A percentile compares a stretch with the other conserved stretches of the same genome.
Conservation (phyloP, 1,140 invertebrate genomes). For the Tetramorium alpestre region DNA sequence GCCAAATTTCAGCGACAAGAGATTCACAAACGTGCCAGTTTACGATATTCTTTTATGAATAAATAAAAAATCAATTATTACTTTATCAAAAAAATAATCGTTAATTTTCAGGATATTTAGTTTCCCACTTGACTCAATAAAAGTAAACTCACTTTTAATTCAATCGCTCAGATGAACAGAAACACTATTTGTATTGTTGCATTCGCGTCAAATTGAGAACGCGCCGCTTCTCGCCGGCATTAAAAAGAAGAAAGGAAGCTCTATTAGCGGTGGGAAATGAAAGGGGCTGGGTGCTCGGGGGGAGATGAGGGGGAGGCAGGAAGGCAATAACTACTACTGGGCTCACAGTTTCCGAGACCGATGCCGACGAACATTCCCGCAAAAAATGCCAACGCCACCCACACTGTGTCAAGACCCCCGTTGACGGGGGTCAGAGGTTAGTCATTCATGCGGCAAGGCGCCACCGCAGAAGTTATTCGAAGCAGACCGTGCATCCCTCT, state of each 20-base stretch:
- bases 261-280: slow-evolving; percentile 9
- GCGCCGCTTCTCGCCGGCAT: not conserved
- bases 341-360: slow-evolving; percentile 77
- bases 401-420: slow-evolving; percentile 72
- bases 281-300: not conserved
- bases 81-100: not conserved
- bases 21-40: not conserved
- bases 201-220: not conserved
- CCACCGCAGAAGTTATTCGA: slow-evolving; percentile 82
- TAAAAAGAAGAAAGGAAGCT: slow-evolving; percentile 27
- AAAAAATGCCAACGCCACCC: slow-evolving; percentile 83
- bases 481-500: slow-evolving; percentile 79
- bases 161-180: not conserved
- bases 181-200: not conserved
- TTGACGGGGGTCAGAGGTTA: slow-evolving; percentile 80
- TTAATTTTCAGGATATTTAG: not conserved
- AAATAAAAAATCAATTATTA: not conserved
- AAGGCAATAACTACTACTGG: slow-evolving; percentile 80
- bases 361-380: slow-evolving; percentile 78
- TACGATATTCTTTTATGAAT: not conserved
- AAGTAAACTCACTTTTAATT: not conserved
- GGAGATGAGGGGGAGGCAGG: slow-evolving; percentile 64
- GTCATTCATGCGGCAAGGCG: slow-evolving; percentile 84
- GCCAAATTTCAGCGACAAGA: not conserved
- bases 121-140: not conserved